A percentile compares a stretch with the other conserved stretches of the same genome.
Conservation (phyloP, 1,140 invertebrate genomes). For the Drosophila micromelanica region DNA sequence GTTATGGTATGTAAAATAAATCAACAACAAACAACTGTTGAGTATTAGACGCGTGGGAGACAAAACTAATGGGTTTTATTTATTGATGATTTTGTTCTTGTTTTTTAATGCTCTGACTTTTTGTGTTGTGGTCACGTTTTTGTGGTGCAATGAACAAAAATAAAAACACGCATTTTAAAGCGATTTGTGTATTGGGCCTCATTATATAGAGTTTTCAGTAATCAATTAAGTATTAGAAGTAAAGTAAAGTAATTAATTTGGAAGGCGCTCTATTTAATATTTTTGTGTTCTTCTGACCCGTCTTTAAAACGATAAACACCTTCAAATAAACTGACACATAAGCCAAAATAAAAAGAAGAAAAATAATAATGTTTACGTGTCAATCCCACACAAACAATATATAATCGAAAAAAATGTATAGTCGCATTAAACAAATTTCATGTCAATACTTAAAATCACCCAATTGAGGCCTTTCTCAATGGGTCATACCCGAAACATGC, state of each 20-base stretch:
- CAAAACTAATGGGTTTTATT: background rate
- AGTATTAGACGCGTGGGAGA: slow-evolving; percentile 22
- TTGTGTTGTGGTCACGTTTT: slow-evolving; percentile 12
- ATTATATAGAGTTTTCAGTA: slow-evolving; percentile 5
- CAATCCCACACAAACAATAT: slow-evolving; percentile 26
- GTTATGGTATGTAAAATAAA: slow-evolving; percentile 14
- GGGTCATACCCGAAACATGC: slow-evolving; percentile 57
- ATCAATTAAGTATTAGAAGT: no score
- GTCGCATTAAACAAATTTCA: slow-evolving; percentile 35
- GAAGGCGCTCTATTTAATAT: no score
- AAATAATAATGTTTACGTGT: slow-evolving; percentile 38
- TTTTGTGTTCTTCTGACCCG: slow-evolving; percentile 18
- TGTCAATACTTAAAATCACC: slow-evolving; percentile 36
- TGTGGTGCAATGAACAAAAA: slow-evolving; percentile 21
- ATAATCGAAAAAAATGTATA: slow-evolving; percentile 4
- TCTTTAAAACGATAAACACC: slow-evolving; percentile 1
- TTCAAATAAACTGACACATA: slow-evolving; percentile 13
- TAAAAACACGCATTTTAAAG: slow-evolving; percentile 22
- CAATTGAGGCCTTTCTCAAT: slow-evolving; percentile 49
- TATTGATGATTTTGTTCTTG: slow-evolving; percentile 1
- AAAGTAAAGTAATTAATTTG: no score
- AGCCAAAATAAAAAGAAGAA: slow-evolving; percentile 4
- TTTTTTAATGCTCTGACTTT: background rate
- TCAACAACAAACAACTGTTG: slow-evolving; percentile 24
- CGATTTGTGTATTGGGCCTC: slow-evolving; percentile 10